These are phyloP conservation scores for Crenuchus spilurus DNA, from an alignment of 2,797 vertebrate genomes.

Conservation along the genomic window DNA sequence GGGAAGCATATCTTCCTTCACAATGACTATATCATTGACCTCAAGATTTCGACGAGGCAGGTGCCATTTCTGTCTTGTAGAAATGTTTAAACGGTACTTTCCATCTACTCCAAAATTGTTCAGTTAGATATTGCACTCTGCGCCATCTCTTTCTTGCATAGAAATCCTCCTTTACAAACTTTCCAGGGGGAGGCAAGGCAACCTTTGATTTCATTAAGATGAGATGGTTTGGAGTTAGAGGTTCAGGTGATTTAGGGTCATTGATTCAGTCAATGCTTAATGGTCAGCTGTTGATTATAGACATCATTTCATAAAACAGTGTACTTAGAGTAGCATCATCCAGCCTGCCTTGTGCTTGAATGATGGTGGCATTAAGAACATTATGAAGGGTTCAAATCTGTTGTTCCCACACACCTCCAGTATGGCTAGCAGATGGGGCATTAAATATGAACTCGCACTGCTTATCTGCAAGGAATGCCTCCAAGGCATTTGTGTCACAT, in stretches of 20 bases:
- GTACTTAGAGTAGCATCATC: neutral
- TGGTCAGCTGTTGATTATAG: neutral
- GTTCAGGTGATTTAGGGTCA: neutral
- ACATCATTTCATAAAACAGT: neutral
- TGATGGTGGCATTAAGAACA: neutral
- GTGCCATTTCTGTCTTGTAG: neutral
- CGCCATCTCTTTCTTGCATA: neutral
- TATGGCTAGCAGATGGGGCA: neutral
- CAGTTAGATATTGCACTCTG: neutral
- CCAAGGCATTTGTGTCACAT: neutral
- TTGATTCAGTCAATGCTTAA: neutral
- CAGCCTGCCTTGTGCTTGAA: neutral
- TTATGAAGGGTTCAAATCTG: neutral
- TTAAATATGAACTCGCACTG: neutral
- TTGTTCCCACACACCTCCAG: neutral
- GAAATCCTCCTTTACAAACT: too few species aligned
- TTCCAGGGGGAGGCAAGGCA: neutral
- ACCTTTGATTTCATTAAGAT: neutral
- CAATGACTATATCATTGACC: neutral
- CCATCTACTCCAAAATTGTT: constrained; percentile 3
- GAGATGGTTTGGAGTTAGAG: neutral
- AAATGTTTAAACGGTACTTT: too few species aligned
- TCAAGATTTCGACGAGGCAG: neutral
- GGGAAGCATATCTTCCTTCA: neutral
- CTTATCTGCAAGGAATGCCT: neutral